Evolutionary conservation across 2,888 invertebrate species (phyloP).

Genomic region (Lasioglossum pauxillum): DNA sequence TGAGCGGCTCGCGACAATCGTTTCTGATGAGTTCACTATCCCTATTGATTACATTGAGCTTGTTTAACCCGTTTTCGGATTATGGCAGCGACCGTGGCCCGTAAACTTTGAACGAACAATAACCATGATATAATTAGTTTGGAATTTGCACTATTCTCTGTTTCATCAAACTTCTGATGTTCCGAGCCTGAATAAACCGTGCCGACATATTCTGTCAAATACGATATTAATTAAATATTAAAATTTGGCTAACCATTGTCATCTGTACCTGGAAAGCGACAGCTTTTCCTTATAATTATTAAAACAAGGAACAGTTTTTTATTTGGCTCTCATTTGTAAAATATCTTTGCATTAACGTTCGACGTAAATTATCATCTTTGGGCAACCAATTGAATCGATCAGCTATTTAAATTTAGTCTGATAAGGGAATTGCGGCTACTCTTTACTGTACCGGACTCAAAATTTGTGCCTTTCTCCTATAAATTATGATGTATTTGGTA

Average conservation of each 20-base stretch:
- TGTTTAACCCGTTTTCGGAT: background rate
- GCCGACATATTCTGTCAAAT: background rate
- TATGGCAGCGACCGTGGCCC: background rate
- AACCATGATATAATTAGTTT: background rate
- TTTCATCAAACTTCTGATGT: background rate
- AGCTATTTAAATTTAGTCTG: too few relatives aligned
- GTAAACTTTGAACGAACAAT: background rate
- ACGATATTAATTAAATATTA: background rate
- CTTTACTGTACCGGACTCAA: too few relatives aligned
- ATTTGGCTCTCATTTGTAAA: too few relatives aligned
- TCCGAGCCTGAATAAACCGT: background rate
- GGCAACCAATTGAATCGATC: too few relatives aligned
- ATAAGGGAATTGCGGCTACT: background rate
- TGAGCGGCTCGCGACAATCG: conserved; percentile 11
- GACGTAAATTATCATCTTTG: too few relatives aligned
- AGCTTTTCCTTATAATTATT: too few relatives aligned
- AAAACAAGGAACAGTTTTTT: too few relatives aligned
- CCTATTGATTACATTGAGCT: conserved; percentile 4
- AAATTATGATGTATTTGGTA: too few relatives aligned
- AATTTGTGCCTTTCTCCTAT: too few relatives aligned
- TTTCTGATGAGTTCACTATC: background rate
- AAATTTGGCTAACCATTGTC: too few relatives aligned
- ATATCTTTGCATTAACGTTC: too few relatives aligned
- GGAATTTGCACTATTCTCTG: background rate
- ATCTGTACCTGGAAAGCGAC: too few relatives aligned